phyloP scores from a whole-genome alignment of 2,797 vertebrate genomes.

The Diplodus sargus region DNA sequence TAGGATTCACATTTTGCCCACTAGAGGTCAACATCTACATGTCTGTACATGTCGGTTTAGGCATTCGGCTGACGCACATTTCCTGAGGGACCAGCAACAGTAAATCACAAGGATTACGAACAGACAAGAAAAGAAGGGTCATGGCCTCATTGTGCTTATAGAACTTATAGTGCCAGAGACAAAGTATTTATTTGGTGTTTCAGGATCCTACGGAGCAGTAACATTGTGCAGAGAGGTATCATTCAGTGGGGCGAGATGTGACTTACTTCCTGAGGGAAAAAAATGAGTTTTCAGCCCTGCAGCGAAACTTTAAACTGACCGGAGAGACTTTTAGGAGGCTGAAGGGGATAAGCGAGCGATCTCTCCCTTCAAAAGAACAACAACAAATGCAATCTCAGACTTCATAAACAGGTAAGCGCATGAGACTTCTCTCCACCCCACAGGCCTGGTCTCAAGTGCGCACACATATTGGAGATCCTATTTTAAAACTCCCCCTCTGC shows the following conservation, averaged over 20 bases:
- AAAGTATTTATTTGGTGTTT: background rate
- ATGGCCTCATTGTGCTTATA: background rate
- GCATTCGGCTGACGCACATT: background rate
- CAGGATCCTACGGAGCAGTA: background rate
- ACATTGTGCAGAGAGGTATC: background rate
- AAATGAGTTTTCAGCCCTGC: background rate
- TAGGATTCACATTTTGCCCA: constrained; percentile 44
- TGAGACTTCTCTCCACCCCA: background rate
- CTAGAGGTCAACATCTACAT: constrained; percentile 64
- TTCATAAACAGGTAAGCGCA: constrained; percentile 13
- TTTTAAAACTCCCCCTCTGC: constrained; percentile 31
- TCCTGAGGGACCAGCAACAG: constrained; percentile 1
- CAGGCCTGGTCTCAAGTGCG: background rate
- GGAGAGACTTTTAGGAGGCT: background rate
- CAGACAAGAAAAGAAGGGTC: constrained; percentile 10
- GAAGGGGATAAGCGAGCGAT: background rate
- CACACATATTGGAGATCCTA: constrained; percentile 6
- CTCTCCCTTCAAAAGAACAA: constrained; percentile 1
- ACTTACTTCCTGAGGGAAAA: background rate
- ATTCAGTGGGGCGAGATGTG: background rate
- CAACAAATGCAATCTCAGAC: background rate
- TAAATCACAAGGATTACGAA: constrained; percentile 20
- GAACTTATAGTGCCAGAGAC: background rate
- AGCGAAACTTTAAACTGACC: constrained; percentile 1
- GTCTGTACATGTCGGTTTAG: background rate